Percentiles rank a stretch among this genome's conserved stretches.
These are phyloP conservation scores for Diploptera punctata DNA, from an alignment of 2,888 invertebrate genomes.

Conservation along the genomic window DNA sequence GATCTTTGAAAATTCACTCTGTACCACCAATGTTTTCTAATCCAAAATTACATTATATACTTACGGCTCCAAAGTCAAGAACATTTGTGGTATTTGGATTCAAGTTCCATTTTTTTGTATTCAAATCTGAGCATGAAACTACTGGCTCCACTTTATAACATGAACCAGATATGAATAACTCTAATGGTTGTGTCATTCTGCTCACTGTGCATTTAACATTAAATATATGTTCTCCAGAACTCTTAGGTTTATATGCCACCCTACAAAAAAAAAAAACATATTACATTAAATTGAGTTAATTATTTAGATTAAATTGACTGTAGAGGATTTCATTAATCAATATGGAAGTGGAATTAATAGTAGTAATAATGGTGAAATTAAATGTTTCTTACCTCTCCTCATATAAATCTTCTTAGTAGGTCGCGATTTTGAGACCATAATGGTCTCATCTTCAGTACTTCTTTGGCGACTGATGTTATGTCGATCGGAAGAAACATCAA, in stretches of 20 bases:
- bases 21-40: not conserved
- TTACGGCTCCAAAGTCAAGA: not conserved
- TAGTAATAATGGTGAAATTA: no score
- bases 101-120: not conserved
- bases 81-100: not conserved
- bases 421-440: no score
- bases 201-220: not conserved
- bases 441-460: no score
- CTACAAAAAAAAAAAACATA: no score
- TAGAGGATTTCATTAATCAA: no score
- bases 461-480: no score
- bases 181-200: not conserved
- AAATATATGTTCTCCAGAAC: not conserved
- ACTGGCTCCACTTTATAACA: not conserved
- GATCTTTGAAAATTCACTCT: not conserved
- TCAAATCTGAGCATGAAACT: constrained; percentile 3
- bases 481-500: no score
- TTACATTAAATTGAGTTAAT: no score
- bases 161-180: not conserved
- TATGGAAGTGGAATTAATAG: no score
- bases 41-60: not conserved
- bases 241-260: not conserved
- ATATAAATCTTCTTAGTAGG: no score
- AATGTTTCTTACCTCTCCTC: no score
- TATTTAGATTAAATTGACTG: no score